Evolutionary conservation across 2,797 vertebrate species (phyloP), one percentile per base, ranked within the genome.

Genomic region (Sebastes hubbsi): DNA sequence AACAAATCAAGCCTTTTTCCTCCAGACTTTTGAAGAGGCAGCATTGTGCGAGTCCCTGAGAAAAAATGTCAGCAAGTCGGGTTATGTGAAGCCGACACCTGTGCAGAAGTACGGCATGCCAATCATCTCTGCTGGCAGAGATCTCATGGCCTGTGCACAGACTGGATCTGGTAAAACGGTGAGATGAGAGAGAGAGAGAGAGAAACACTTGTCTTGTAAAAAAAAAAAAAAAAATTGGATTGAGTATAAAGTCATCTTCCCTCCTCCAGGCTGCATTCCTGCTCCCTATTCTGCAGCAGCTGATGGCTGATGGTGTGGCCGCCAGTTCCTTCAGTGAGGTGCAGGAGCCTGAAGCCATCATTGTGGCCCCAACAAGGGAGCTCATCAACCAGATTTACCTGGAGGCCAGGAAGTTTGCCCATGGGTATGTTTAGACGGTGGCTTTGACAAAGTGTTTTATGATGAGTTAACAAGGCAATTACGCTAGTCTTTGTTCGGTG

Each of bases 131-230:
- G 95, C 96, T 0, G 97, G 97, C 75, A 94, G 98, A 52, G 99
- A 99, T 88, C 94, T 99, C 75, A 99, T 99, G 98, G 98, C 99
- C 4, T 99, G 98, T 82, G 98, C 98, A 8, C 99, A 99, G 77
- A 99, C 98, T 0, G 99, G 98, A 49, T 99, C 98, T 5, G 98
- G 98, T 4, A 99, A 99, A 94, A 99, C 98, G 60, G 98, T 98
- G 91, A 97, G 96, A 72, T 3, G 2, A 13, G 36, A 38, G 0
- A 38, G 2, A 27, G 36, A 38, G 0, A 38, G 2, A 27, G 25
- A 24, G 3, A 2, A 4, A 14, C 6, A 11, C 14, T 3, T 13
- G 9, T 52, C 5, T 2, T 18, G 13, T n/a, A 9, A 22, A 22
- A 22, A 4, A 25, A 27, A 27, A 38, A 38, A 38, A 38, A 36